These are phyloP conservation scores for Dascillus cervinus DNA, from an alignment of 2,888 invertebrate genomes.

Conservation along the genomic window DNA sequence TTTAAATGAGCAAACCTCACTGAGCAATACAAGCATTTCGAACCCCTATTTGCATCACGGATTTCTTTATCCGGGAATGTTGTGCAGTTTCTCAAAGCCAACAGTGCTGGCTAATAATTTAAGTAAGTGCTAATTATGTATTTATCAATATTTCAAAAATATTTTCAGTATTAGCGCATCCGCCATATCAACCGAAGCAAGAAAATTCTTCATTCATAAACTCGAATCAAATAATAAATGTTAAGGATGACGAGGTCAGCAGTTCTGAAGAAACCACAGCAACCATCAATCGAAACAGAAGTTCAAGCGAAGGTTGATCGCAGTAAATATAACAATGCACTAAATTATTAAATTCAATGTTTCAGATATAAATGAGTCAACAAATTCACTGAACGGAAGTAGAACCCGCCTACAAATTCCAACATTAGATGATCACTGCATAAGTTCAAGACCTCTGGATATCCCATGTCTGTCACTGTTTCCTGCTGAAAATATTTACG, in stretches of 20 bases:
- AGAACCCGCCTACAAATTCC: slow-evolving; percentile 30
- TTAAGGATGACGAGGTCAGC: slow-evolving; percentile 67
- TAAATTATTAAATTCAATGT: no score
- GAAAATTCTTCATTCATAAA: neutral
- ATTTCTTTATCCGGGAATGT: slow-evolving; percentile 35
- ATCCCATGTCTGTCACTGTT: slow-evolving; percentile 45
- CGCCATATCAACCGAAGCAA: neutral
- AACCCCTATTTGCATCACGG: slow-evolving; percentile 35
- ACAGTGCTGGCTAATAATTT: slow-evolving; percentile 17
- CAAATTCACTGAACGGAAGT: no score
- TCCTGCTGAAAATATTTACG: slow-evolving; percentile 55
- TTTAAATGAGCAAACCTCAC: slow-evolving; percentile 21
- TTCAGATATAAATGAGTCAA: no score
- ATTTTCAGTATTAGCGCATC: neutral
- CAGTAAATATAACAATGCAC: no score
- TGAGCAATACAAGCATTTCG: slow-evolving; percentile 16
- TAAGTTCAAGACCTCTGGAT: slow-evolving; percentile 30
- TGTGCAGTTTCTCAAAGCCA: slow-evolving; percentile 38
- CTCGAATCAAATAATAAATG: slow-evolving; percentile 12
- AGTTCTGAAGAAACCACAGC: slow-evolving; percentile 61
- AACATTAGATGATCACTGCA: slow-evolving; percentile 25
- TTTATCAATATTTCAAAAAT: no score
- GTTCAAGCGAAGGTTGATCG: no score
- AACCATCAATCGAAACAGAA: no score
- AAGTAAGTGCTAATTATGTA: slow-evolving; percentile 9